phyloP scores from a whole-genome alignment of 2,888 invertebrate species.

The Callyntrura sp. region DNA sequence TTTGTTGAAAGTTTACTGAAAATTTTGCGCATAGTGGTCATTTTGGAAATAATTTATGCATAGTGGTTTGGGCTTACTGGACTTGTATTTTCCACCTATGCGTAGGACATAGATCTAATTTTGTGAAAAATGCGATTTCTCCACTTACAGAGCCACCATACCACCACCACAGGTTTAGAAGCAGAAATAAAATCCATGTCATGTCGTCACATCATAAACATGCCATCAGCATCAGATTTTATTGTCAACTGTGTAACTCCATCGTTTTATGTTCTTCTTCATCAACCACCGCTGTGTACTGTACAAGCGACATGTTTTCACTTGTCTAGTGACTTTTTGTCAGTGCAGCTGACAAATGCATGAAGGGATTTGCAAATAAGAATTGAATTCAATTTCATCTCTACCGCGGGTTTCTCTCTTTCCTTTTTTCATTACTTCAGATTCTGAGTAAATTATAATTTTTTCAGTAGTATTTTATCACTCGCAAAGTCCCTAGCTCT shows the following conservation, averaged over 20 bases:
- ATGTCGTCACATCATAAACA: background rate
- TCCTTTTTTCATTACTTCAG: conserved; percentile 9
- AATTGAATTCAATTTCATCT: conserved; percentile 61
- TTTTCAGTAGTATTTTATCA: conserved; percentile 25
- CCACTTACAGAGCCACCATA: background rate
- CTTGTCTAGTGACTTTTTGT: background rate
- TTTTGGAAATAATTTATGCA: too few relatives aligned
- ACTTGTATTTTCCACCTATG: too few relatives aligned
- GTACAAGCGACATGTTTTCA: background rate
- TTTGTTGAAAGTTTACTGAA: too few relatives aligned
- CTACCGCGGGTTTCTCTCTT: background rate
- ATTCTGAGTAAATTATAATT: background rate
- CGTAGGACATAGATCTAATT: background rate
- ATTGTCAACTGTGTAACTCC: background rate
- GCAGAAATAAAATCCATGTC: conserved; percentile 19
- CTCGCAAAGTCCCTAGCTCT: background rate
- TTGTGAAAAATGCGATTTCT: conserved; percentile 22
- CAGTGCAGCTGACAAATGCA: background rate
- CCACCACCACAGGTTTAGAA: background rate
- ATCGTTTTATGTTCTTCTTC: background rate
- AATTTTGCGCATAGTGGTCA: too few relatives aligned
- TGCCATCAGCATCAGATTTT: background rate
- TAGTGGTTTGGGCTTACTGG: too few relatives aligned
- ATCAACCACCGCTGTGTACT: background rate
- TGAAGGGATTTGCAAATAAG: conserved; percentile 47